These are phyloP conservation scores for Numida meleagris DNA, from an alignment of 2,113 vertebrate species.

Conservation along the genomic window DNA sequence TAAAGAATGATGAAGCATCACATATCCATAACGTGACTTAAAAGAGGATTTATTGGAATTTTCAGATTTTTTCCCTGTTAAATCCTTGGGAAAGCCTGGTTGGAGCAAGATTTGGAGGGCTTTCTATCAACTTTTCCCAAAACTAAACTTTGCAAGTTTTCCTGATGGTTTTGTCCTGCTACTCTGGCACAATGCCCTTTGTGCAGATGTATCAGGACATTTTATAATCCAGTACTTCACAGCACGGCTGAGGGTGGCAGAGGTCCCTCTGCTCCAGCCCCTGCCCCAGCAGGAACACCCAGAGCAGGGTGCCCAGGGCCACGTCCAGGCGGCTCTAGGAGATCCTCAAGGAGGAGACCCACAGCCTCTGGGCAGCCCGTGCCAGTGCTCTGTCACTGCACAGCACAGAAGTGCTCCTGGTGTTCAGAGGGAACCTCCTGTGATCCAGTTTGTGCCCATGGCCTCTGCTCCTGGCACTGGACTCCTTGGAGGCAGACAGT, in stretches of 20 bases:
- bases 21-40: slow-evolving; percentile 42
- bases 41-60: slow-evolving; percentile 6
- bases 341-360: not conserved
- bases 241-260: not conserved
- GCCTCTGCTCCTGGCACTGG: not conserved
- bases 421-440: not conserved
- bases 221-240: not conserved
- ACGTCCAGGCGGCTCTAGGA: not conserved
- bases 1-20: slow-evolving; percentile 39
- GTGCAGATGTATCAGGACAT: not conserved
- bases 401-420: not conserved
- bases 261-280: not conserved
- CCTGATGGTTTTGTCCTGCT: not conserved
- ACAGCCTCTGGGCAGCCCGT: not conserved
- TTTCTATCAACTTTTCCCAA: not conserved
- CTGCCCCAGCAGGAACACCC: not conserved
- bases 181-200: not conserved
- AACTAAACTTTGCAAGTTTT: not conserved
- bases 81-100: not conserved
- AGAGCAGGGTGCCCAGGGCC: not conserved
- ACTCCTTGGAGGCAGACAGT: not conserved
- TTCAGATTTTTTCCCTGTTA: not conserved
- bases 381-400: not conserved
- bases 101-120: slow-evolving; percentile 37
- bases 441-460: not conserved